Conservation (phyloP, 2,888 invertebrate species). For the Steinernema hermaphroditum region DNA sequence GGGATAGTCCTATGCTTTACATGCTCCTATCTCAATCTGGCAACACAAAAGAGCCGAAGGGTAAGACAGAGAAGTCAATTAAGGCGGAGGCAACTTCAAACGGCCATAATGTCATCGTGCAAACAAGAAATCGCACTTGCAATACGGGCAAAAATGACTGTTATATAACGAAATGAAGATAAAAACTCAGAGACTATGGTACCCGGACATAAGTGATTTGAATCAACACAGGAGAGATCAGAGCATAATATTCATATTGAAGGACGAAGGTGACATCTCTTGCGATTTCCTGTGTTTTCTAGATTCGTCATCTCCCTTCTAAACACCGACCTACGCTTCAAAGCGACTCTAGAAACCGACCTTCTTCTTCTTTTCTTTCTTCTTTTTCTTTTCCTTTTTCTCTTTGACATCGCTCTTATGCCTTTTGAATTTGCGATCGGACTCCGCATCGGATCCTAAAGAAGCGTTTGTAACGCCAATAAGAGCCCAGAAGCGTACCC, state of each 20-base stretch:
- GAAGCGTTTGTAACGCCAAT: background rate
- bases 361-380: conserved; percentile 30
- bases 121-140: conserved; percentile 50
- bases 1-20: conserved; percentile 12
- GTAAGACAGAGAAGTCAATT: conserved; percentile 71
- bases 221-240: conserved; percentile 22
- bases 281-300: conserved; percentile 16
- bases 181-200: background rate
- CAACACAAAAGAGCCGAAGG: background rate
- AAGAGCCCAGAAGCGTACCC: background rate
- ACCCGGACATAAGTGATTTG: background rate
- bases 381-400: conserved; percentile 28
- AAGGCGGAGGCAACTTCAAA: conserved; percentile 68
- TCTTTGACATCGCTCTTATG: conserved; percentile 14
- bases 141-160: conserved; percentile 50
- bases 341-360: background rate
- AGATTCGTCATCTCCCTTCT: background rate
- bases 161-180: conserved; percentile 36
- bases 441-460: conserved; percentile 16
- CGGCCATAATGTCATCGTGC: conserved; percentile 48
- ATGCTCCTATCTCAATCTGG: conserved; percentile 16
- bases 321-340: background rate
- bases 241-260: background rate
- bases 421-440: conserved; percentile 26
- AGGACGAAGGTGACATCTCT: background rate